A percentile compares a stretch with the other conserved stretches of the same genome.
Conservation (phyloP, 1,140 invertebrate species). For the Pinna nobilis region DNA sequence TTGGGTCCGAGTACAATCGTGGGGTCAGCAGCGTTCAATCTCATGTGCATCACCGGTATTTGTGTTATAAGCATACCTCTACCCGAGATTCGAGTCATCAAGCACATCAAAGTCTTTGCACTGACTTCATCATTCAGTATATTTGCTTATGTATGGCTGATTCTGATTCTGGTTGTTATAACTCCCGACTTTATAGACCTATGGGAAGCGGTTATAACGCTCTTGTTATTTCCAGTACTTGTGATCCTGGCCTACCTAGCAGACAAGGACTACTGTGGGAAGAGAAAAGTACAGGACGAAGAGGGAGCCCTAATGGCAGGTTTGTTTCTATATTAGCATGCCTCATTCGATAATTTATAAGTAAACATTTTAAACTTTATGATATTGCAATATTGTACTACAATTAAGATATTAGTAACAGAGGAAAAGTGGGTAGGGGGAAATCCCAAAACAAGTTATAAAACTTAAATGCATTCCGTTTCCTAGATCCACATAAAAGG, state of each 20-base stretch:
- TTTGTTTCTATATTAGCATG: neutral
- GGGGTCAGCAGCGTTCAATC: conserved; percentile 82
- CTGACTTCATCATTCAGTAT: conserved; percentile 79
- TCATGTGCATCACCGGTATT: conserved; percentile 79
- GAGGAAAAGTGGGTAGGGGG: too few relatives aligned
- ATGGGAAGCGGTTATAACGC: conserved; percentile 81
- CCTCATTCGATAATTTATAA: neutral
- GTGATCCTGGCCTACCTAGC: conserved; percentile 76
- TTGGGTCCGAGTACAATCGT: conserved; percentile 82
- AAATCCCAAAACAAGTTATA: too few relatives aligned
- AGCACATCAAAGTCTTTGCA: conserved; percentile 78
- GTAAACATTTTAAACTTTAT: neutral
- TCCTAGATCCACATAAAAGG: too few relatives aligned
- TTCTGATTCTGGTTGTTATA: conserved; percentile 77
- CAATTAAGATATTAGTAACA: too few relatives aligned
- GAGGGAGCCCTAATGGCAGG: neutral
- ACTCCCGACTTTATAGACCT: conserved; percentile 78
- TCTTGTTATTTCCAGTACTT: conserved; percentile 79
- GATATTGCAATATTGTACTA: neutral
- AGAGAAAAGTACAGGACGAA: conserved; percentile 37
- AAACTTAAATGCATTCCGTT: neutral
- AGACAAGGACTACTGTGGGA: conserved; percentile 75
- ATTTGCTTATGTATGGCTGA: conserved; percentile 82
- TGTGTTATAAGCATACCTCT: conserved; percentile 78
- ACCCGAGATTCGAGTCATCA: conserved; percentile 76